Evolutionary conservation across 2,113 vertebrate genomes (phyloP), one percentile per base, ranked within the genome.

Genomic region (Pampusana beccarii): DNA sequence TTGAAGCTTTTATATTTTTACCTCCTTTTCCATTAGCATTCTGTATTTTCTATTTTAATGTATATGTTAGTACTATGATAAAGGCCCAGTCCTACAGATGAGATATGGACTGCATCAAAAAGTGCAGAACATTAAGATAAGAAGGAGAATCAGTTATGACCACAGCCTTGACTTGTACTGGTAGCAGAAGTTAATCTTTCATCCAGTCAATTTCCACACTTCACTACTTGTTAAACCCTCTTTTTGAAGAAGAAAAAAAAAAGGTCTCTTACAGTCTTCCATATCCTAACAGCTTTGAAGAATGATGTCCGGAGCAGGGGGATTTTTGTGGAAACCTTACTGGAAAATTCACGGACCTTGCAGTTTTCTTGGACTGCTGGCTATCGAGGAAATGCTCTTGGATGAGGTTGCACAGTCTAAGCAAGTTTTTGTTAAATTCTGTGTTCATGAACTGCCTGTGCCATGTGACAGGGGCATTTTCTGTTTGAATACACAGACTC

Each of bases 301-400:
- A 84, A 56, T 20, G 20, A n/a, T 5, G 5, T 69, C 38, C 34
- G 73, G 44, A 42, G 10, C 13, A 66, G 46, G 69, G 40, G 50
- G 5, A 38, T 42, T 72, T 92, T 21, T 44, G 9, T 44, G 61
- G 34, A 53, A 80, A 36, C 16, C 18, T 80, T 31, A 28, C 16
- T 34, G 73, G 81, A 42, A 56, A 29, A 73, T 70, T 66, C 23
- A 29, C 6, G 16, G 8, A 19, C 21, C 3, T 48, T 6, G 1
- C 28, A 15, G 7, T 40, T 92, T 50, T 72, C 3, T 1, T 26
- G 18, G 42, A 9, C 44, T 36, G 11, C 18, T 65, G 38, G 12
- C 19, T 80, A 4, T 36, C 0, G 0, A 69, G 65, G 26, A 69
- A 65, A 34, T 1, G 1, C 5, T 38, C 34, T 7, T 34, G 4